Evolutionary conservation across 30 jellyfish, hydroid and myxozoan species (phyloP).

Genomic region (Catostylus mosaicus): DNA sequence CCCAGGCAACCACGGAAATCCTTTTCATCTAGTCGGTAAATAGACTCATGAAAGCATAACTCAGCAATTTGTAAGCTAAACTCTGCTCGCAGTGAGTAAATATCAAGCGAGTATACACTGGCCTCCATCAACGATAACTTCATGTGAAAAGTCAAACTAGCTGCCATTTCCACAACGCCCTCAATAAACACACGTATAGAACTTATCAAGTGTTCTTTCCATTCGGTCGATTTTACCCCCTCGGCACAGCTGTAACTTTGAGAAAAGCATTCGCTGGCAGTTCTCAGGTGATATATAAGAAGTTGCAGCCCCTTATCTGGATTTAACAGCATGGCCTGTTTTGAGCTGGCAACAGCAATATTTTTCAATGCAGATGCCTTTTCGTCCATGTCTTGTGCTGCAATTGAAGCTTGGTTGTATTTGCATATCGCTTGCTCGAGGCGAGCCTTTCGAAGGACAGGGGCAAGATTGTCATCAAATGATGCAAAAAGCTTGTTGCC

Average conservation of each 20-base stretch:
- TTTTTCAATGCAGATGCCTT: conserved; percentile 49
- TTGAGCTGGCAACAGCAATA: conserved; percentile 33
- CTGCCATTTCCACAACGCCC: not conserved
- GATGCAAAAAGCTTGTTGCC: conserved; percentile 46
- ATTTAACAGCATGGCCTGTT: not conserved
- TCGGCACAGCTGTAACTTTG: not conserved
- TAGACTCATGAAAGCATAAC: conserved; percentile 25
- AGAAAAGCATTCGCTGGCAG: conserved; percentile 15
- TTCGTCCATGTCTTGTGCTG: conserved; percentile 31
- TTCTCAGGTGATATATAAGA: conserved; percentile 13
- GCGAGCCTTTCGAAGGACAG: conserved; percentile 35
- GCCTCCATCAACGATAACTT: conserved; percentile 28
- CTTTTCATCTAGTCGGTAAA: not conserved
- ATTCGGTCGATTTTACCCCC: not conserved
- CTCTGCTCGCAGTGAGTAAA: conserved; percentile 23
- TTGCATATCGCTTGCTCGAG: conserved; percentile 44
- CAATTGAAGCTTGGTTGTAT: conserved; percentile 34
- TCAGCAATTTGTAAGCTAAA: conserved; percentile 15
- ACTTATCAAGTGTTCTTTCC: conserved; percentile 9
- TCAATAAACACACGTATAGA: not conserved
- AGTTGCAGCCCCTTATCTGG: conserved; percentile 1
- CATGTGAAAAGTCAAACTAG: not conserved
- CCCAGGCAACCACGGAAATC: conserved; percentile 51
- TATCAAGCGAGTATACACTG: conserved; percentile 9
- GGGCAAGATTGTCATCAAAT: conserved; percentile 28